Evolutionary conservation across 2,113 vertebrate genomes (phyloP), one percentile per base, ranked within the genome.

Genomic region (Trachemys scripta): DNA sequence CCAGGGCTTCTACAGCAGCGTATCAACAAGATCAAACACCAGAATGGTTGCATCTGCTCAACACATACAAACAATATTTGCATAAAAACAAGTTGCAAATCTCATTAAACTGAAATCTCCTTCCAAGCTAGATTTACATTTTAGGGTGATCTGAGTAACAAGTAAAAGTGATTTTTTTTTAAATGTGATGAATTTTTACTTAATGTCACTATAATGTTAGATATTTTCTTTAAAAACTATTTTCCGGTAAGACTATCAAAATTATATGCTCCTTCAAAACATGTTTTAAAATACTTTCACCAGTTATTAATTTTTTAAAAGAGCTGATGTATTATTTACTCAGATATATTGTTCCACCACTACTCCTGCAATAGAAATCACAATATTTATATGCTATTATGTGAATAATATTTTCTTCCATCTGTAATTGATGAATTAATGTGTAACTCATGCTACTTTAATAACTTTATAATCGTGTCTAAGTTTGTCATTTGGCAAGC

Each of bases 191-290:
- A 69, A 19, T 69, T 65, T n/a, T 69, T 69, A n/a, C 31, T n/a
- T 69, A 19, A 19, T n/a, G 1, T 94, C 11, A 8, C 16, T 49
- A 69, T 65, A 76, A 27, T 59, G 72, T 25, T 79, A 38, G 1
- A 54, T 38, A 91, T 87, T 0, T 72, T 84, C 57, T 31, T 51
- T 11, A 87, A 83, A 2, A 20, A 22, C 3, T 50, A 84, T 86
- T 89, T 65, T 82, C 42, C 50, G 56, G 76, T 5, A 94, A 45
- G 56, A 89, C 11, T 90, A 91, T 89, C 89, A 91, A 95, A 94
- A n/a, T 7, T 42, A 91, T 72, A 38, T 72, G 53, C 3, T 80
- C 54, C 38, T 53, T 5, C 53, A 62, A 75, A 85, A 91, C 82
- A 2, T 6, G 6, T 69, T 72, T n/a, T 69, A 69, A 69, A 69